A percentile compares a stretch with the other conserved stretches of the same genome.
phyloP scores from a whole-genome alignment of 2,888 invertebrate species.

The Scaptomyza cyrtandrae region DNA sequence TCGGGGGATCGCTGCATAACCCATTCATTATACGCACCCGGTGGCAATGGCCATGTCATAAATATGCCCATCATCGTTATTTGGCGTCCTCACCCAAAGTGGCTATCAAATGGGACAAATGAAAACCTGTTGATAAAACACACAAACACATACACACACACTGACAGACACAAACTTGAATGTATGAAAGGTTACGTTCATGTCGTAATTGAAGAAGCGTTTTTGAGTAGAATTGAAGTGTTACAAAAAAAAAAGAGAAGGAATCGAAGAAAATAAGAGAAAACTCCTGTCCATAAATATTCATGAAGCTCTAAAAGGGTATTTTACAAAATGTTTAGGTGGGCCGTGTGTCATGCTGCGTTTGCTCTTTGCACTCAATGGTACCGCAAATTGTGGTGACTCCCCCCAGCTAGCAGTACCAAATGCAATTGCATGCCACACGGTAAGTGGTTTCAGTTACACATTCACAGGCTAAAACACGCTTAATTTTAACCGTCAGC shows the following conservation, averaged over 20 bases:
- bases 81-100: constrained; percentile 49
- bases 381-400: constrained; percentile 27
- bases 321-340: constrained; percentile 54
- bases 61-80: constrained; percentile 81
- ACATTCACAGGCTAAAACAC: background rate
- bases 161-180: constrained; percentile 3
- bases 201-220: constrained; percentile 66
- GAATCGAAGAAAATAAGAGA: constrained; percentile 24
- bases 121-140: constrained; percentile 74
- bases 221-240: constrained; percentile 47
- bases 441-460: constrained; percentile 34
- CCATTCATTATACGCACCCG: constrained; percentile 77
- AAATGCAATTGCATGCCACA: constrained; percentile 68
- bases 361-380: constrained; percentile 1
- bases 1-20: constrained; percentile 45
- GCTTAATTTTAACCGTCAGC: constrained; percentile 64
- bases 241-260: constrained; percentile 21
- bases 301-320: constrained; percentile 77
- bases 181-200: constrained; percentile 49
- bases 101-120: constrained; percentile 73
- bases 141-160: constrained; percentile 25
- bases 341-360: constrained; percentile 18
- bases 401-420: constrained; percentile 11
- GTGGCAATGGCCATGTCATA: constrained; percentile 74
- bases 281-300: constrained; percentile 71